Base-by-base conservation (phyloP, 2,113 vertebrate species). In the Irena cyanogastra region DNA sequence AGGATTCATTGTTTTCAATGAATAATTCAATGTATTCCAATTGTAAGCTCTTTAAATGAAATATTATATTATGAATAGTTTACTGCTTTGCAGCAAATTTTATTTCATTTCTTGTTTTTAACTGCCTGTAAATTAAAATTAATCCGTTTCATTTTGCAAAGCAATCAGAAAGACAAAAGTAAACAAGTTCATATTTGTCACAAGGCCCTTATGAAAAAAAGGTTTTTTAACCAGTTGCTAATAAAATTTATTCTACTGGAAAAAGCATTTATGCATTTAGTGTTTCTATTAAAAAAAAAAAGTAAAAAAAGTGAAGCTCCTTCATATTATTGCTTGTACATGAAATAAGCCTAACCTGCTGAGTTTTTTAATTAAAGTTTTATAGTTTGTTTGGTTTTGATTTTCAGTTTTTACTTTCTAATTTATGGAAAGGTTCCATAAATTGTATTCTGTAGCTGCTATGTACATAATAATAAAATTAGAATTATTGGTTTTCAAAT, bases 31-130 rank as follows among this genome's bases (percentile, higher is more conserved):
- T 83, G 26, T 57, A 53, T 83, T 91, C 39, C 64, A 16, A 47
- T 82, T 76, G 20, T 54, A 45, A 80, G 23, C 21, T 66, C 65
- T 81, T 82, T 76, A 76, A 82, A 79, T 83, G 5, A 17, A 61
- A 45, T 93, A 93, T 87, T 57, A 45, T 76, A 9, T 57, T 82
- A 89, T 82, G 8, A 95, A 81, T 63, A 87, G 17, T 60, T 91
- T 86, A 76, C 20, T 78, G 18, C n/a, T 88, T 93, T 88, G 26
- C 35, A 92, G 57, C 3, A 75, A 87, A 54, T 63, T 59, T 74
- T 80, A 78, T 90, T 93, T 93, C 2, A 72, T 61, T 88, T 94
- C 42, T 81, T 81, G 53, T 68, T 95, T 89, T 90, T 76, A 84
- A 72, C 42, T 68, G 47, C 21, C 28, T 49, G 30, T 77, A 86